These are phyloP conservation scores for Calliopum simillimum DNA, from an alignment of 2,888 invertebrate genomes.

Conservation along the genomic window DNA sequence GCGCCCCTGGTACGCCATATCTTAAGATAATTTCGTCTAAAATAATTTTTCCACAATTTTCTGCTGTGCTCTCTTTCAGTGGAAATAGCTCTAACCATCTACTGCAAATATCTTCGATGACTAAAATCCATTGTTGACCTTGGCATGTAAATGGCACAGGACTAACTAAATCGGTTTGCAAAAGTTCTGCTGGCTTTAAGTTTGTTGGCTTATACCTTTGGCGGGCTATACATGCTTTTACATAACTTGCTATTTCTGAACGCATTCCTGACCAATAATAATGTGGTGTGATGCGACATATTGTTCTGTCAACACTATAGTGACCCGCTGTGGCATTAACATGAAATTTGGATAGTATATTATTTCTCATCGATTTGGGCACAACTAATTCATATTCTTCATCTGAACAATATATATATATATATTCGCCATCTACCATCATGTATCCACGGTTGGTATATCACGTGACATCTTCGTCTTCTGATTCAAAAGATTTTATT, in stretches of 20 bases:
- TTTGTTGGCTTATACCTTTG: slow-evolving; percentile 12
- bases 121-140: no score
- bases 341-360: not conserved
- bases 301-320: not conserved
- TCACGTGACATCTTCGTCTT: slow-evolving; percentile 29
- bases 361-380: not conserved
- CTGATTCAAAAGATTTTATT: slow-evolving; percentile 34
- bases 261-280: slow-evolving; percentile 4
- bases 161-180: not conserved
- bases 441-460: slow-evolving; percentile 41
- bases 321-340: not conserved
- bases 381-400: slow-evolving; percentile 10
- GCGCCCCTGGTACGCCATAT: slow-evolving; percentile 54
- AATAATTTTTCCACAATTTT: slow-evolving; percentile 49
- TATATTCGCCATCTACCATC: slow-evolving; percentile 31
- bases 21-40: slow-evolving; percentile 58
- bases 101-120: slow-evolving; percentile 3
- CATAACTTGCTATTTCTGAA: not conserved
- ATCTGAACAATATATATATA: slow-evolving; percentile 22
- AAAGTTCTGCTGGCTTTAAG: not conserved
- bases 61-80: not conserved
- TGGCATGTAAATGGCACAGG: not conserved
- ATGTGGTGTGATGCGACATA: not conserved
- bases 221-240: not conserved
- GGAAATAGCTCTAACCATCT: not conserved